phyloP scores from a whole-genome alignment of 2,888 invertebrate species.

The Margaritifera margaritifera region DNA sequence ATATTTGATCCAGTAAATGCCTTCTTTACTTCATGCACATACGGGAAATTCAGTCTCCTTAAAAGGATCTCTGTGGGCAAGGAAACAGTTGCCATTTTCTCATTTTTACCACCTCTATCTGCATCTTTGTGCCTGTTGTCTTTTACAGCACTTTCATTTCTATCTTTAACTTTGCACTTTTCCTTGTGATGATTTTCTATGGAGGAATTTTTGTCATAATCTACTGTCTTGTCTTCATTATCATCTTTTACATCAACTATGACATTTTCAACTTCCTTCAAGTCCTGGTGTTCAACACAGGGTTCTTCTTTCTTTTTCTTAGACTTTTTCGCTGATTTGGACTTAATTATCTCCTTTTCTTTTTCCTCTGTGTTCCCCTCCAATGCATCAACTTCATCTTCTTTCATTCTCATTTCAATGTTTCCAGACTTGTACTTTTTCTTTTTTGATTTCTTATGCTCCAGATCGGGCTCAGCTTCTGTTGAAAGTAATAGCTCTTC shows the following conservation, averaged over 20 bases:
- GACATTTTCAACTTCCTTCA: neutral
- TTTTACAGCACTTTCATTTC: slow-evolving; percentile 9
- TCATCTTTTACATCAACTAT: slow-evolving; percentile 1
- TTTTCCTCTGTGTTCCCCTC: slow-evolving; percentile 11
- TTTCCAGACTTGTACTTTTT: slow-evolving; percentile 13
- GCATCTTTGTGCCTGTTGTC: neutral
- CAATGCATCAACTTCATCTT: slow-evolving; percentile 10
- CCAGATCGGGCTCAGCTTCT: slow-evolving; percentile 9
- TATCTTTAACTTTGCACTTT: slow-evolving; percentile 15
- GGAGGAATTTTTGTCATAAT: neutral
- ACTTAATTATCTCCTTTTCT: slow-evolving; percentile 6
- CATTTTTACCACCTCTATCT: no score
- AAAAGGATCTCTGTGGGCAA: no score
- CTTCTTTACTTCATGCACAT: neutral
- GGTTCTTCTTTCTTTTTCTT: slow-evolving; percentile 7
- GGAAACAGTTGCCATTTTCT: no score
- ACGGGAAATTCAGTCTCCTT: neutral
- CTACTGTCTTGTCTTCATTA: neutral
- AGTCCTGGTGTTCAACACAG: neutral
- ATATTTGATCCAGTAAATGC: slow-evolving; percentile 22
- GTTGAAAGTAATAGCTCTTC: neutral
- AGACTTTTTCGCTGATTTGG: slow-evolving; percentile 5
- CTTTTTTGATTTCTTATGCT: slow-evolving; percentile 25
- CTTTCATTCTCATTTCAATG: slow-evolving; percentile 13
- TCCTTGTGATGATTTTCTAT: neutral